phyloP scores from a whole-genome alignment of 2,113 vertebrate species.

The Actinemys pallida region DNA sequence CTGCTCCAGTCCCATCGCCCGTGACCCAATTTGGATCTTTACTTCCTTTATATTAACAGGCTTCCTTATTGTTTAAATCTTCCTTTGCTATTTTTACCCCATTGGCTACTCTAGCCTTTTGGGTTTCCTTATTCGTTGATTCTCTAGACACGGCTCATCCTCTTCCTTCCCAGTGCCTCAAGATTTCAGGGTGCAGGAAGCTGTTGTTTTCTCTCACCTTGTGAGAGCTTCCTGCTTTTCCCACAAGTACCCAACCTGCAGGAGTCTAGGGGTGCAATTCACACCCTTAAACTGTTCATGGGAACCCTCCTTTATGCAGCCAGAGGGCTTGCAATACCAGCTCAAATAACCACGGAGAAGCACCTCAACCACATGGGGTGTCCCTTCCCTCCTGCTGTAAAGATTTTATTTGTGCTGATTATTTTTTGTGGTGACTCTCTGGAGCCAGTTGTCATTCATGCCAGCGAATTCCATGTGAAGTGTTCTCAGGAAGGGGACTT shows the following conservation, averaged over 20 bases:
- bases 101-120: not conserved
- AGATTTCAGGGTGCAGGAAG: not conserved
- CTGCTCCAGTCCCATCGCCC: constrained; percentile 31
- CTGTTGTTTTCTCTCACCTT: not conserved
- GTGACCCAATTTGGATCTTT: constrained; percentile 1
- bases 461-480: no score
- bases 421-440: not conserved
- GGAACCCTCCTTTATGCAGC: not conserved
- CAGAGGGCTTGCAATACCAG: not conserved
- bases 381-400: not conserved
- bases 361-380: not conserved
- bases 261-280: not conserved
- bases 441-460: not conserved
- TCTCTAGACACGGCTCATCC: not conserved
- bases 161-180: not conserved
- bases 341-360: not conserved
- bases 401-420: not conserved
- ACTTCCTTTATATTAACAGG: not conserved
- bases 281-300: not conserved
- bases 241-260: not conserved
- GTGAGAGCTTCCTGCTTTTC: not conserved
- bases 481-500: not conserved
- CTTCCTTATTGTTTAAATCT: not conserved
- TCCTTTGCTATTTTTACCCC: constrained; percentile 35
- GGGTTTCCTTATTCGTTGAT: not conserved